Evolutionary conservation across 2,113 vertebrate species (phyloP).

Genomic region (Castor canadensis): DNA sequence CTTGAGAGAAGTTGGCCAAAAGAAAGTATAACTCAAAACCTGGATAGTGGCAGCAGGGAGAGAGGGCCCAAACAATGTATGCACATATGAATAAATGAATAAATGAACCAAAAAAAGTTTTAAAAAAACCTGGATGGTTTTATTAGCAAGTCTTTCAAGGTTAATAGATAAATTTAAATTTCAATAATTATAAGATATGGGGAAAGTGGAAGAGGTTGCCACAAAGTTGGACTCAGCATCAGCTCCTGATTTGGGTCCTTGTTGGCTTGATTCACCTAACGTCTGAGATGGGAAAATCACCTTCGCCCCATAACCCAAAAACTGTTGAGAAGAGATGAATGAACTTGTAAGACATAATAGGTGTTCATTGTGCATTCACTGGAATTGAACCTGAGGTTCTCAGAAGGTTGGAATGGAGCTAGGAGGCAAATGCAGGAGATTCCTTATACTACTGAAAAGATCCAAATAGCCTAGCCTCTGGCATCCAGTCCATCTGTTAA

Average conservation of each 20-base stretch:
- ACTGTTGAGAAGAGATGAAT: not conserved
- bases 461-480: not conserved
- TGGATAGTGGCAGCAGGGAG: too few species aligned
- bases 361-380: not conserved
- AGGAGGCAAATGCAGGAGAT: not conserved
- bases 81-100: too few species aligned
- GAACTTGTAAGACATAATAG: not conserved
- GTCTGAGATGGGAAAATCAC: not conserved
- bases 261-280: not conserved
- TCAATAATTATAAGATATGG: not conserved
- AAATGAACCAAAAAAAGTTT: too few species aligned
- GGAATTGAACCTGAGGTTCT: not conserved
- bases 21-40: not conserved
- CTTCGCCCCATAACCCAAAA: not conserved
- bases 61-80: too few species aligned
- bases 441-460: not conserved
- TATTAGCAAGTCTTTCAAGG: not conserved
- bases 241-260: not conserved
- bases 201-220: not conserved
- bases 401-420: not conserved
- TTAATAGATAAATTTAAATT: not conserved
- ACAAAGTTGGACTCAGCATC: not conserved
- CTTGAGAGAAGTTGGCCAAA: not conserved
- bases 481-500: not conserved
- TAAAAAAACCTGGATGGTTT: not conserved